Base-by-base conservation (phyloP, 2,797 vertebrate species). In the Poeciliopsis gracilis region DNA sequence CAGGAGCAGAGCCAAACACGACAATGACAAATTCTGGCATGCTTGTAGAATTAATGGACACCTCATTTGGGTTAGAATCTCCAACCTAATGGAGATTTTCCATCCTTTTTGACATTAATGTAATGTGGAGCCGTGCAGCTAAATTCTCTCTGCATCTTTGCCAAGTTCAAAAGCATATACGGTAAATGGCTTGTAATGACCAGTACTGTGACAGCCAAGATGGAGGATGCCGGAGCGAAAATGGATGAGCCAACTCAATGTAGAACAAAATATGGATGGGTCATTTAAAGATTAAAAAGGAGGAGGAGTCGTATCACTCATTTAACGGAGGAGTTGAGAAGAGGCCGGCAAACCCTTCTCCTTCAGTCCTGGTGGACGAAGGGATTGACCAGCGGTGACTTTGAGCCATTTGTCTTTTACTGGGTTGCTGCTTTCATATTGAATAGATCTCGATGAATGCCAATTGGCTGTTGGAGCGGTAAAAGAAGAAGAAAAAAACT, bases 401-500 rank as follows among this genome's bases (percentile, higher is more conserved):
- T 25, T 18, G 76, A 91, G 74, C 88, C 88, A 90, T 95, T 89
- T 82, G 87, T 94, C 90, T 92, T 87, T 84, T 72, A 72, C 69
- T 76, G 51, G 67, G 87, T 92, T 84, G 84, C 87, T 85, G 90
- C 84, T 88, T 92, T 88, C 47, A 77, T 90, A 94, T 91, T 83
- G 94, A 95, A 86, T 87, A 90, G 84, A 87, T 88, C 92, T 95
- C 92, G 92, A 82, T 91, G 90, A 92, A 93, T 92, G 93, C 92
- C 92, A 95, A 89, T 88, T 86, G 87, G 87, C 90, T 83, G 82
- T 90, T 84, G 76, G 87, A 87, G 82, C 77, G 87, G 88, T 86
- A 88, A 92, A 90, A 92, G 88, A 28, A 61, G 28, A 86, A 78
- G 79, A 79, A 86, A 78, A 88, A 87, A 87, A 63, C 36, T 89